phyloP scores from a whole-genome alignment of 2,797 vertebrate genomes.

The Australoheros facetus region DNA sequence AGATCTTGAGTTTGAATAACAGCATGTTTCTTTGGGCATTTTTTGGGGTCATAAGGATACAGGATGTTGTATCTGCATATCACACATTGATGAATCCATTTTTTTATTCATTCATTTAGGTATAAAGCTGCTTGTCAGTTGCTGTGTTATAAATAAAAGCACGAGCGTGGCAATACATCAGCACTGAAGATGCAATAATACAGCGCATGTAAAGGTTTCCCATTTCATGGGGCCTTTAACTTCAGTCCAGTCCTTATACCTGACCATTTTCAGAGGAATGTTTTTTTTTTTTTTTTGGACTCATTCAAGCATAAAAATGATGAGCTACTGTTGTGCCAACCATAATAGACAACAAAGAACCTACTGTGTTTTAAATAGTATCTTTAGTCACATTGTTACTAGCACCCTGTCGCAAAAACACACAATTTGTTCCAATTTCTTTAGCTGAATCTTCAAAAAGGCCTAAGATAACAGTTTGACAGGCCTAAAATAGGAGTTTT shows the following conservation, averaged over 20 bases:
- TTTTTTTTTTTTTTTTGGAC: too few species aligned
- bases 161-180: neutral
- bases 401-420: too few species aligned
- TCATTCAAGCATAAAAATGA: too few species aligned
- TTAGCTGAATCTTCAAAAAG: too few species aligned
- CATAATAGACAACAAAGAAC: too few species aligned
- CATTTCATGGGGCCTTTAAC: neutral
- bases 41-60: neutral
- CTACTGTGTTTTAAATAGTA: too few species aligned
- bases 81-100: neutral
- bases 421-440: too few species aligned
- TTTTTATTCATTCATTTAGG: neutral
- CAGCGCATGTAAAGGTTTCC: neutral
- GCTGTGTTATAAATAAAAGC: neutral
- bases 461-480: too few species aligned
- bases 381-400: too few species aligned
- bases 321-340: too few species aligned
- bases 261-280: too few species aligned
- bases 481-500: too few species aligned
- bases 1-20: neutral
- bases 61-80: slow-evolving; percentile 7
- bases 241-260: neutral
- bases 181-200: neutral
- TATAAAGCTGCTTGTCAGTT: neutral
- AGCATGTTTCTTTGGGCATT: neutral